Evolutionary conservation across 2,797 vertebrate species (phyloP).

Genomic region (Acomys russatus): DNA sequence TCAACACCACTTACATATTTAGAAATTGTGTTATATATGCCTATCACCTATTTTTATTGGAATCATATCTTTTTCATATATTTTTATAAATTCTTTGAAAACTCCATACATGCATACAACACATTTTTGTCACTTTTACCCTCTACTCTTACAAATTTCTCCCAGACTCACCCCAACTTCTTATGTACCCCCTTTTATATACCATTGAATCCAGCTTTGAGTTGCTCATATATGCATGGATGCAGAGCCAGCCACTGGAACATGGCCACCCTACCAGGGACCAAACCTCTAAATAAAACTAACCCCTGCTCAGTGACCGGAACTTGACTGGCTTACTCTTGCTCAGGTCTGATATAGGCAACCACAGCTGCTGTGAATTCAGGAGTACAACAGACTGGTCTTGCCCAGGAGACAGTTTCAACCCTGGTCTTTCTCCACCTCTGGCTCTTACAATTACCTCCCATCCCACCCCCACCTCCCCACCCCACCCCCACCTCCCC

Average conservation of each 20-base stretch:
- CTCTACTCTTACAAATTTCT: not conserved
- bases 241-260: not conserved
- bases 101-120: not conserved
- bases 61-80: not conserved
- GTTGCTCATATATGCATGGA: not conserved
- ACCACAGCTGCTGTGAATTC: not conserved
- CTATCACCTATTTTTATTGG: conserved; percentile 10
- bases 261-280: not conserved
- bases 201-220: not conserved
- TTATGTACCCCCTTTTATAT: not conserved
- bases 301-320: not conserved
- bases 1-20: not conserved
- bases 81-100: not conserved
- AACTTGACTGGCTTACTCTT: not conserved
- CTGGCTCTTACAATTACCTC: not conserved
- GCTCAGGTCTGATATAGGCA: not conserved
- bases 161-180: not conserved
- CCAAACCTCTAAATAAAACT: not conserved
- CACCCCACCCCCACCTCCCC: no score
- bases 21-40: not conserved
- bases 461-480: not conserved
- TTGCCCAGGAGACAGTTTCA: no score
- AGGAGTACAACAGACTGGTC: not conserved
- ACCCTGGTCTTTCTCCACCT: not conserved
- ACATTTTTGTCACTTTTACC: not conserved